Evolutionary conservation across 2,797 vertebrate species (phyloP).

Genomic region (Neosalanx taihuensis): DNA sequence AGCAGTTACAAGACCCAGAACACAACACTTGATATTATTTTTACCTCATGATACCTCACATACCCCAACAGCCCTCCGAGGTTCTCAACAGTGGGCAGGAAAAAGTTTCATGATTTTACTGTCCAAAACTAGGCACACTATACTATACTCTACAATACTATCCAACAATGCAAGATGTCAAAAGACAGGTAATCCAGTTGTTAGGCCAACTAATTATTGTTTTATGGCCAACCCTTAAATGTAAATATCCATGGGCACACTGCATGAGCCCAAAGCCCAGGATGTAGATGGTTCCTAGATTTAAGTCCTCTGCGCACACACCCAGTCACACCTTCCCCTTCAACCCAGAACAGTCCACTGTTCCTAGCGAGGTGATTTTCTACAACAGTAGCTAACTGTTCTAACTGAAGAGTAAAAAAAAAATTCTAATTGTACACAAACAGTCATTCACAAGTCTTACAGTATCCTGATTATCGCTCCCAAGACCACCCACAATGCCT

Average conservation of each 20-base stretch:
- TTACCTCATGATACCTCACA: conserved; percentile 5
- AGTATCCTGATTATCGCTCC: no score
- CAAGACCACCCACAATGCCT: background rate
- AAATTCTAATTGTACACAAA: no score
- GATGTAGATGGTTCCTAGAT: background rate
- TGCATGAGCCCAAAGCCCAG: background rate
- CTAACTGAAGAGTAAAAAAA: no score
- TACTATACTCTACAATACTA: no score
- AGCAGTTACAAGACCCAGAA: conserved; percentile 1
- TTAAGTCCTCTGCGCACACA: background rate
- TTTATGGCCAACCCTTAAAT: background rate
- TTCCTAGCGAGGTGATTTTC: background rate
- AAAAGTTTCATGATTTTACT: background rate
- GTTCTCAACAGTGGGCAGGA: background rate
- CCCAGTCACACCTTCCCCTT: background rate
- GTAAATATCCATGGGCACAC: background rate
- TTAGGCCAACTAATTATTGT: background rate
- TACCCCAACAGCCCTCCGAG: background rate
- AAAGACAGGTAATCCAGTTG: background rate
- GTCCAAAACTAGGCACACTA: background rate
- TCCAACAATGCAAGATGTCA: background rate
- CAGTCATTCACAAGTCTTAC: no score
- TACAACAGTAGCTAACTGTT: no score
- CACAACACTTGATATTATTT: conserved; percentile 1
- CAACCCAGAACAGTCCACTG: background rate